Evolutionary conservation across 1,140 invertebrate species (phyloP).

Genomic region (Brachionus sp.): DNA sequence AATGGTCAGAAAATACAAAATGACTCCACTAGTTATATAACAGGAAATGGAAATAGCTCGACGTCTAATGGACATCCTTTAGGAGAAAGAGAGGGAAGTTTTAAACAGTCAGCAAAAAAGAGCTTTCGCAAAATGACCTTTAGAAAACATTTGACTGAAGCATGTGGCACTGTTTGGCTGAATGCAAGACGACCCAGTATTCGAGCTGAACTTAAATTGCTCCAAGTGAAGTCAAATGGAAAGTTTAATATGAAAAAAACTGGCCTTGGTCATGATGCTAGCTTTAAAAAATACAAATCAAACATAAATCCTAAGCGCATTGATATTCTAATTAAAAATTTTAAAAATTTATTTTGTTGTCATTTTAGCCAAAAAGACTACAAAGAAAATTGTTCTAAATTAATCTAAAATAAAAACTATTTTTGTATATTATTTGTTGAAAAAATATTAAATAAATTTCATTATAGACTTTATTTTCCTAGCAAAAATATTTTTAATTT

Average conservation of each 20-base stretch:
- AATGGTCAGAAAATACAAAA: not conserved
- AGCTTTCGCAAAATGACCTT: slow-evolving; percentile 67
- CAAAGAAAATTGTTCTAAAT: not conserved
- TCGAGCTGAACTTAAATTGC: slow-evolving; percentile 76
- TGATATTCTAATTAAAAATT: slow-evolving; percentile 10
- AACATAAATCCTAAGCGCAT: not conserved
- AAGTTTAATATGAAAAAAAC: slow-evolving; percentile 32
- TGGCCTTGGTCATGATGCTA: not conserved
- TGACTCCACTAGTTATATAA: not conserved
- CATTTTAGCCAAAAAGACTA: not conserved
- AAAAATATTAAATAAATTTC: not conserved
- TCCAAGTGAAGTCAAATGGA: slow-evolving; percentile 69
- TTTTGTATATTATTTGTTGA: not conserved
- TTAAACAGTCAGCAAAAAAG: slow-evolving; percentile 46
- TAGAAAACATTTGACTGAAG: slow-evolving; percentile 73
- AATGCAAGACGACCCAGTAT: slow-evolving; percentile 77
- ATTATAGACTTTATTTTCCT: not conserved
- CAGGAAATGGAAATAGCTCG: not conserved
- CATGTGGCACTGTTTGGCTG: slow-evolving; percentile 76
- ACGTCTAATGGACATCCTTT: not conserved
- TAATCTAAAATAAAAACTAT: not conserved
- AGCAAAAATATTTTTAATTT: not conserved
- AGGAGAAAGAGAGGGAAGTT: slow-evolving; percentile 5
- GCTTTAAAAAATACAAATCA: not conserved
- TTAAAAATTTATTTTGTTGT: slow-evolving; percentile 22